A percentile compares a stretch with the other conserved stretches of the same genome.
Evolutionary conservation across 2,797 vertebrate species (phyloP).

Genomic region (Xenentodon cancila): DNA sequence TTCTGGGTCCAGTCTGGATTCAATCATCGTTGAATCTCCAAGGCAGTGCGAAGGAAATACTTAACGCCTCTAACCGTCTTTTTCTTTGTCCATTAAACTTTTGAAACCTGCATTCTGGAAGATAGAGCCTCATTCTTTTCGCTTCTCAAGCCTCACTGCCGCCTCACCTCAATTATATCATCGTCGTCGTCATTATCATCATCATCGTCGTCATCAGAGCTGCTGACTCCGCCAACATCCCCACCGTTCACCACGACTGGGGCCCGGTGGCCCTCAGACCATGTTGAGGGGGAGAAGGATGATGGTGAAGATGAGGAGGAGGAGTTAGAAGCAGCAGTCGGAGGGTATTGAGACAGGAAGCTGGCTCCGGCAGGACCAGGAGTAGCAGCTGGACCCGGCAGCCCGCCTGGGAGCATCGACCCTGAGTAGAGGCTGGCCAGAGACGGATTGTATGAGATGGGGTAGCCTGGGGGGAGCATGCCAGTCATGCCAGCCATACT

Average conservation of each 20-base stretch:
- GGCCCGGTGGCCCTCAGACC: constrained; percentile 49
- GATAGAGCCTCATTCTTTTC: constrained; percentile 31
- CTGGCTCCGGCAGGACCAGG: constrained; percentile 80
- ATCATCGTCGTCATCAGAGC: constrained; percentile 54
- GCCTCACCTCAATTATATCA: constrained; percentile 86
- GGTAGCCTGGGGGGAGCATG: constrained; percentile 86
- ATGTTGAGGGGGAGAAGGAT: constrained; percentile 60
- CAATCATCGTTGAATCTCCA: constrained; percentile 16
- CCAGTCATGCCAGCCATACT: constrained; percentile 76
- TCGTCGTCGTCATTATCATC: constrained; percentile 43
- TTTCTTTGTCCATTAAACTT: constrained; percentile 18
- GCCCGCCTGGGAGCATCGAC: constrained; percentile 85
- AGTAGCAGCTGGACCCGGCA: constrained; percentile 80
- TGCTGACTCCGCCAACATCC: constrained; percentile 50
- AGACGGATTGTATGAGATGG: constrained; percentile 89
- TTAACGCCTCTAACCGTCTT: constrained; percentile 7
- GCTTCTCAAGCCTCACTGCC: constrained; percentile 87
- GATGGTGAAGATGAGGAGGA: constrained; percentile 81
- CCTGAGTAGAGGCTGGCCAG: constrained; percentile 89
- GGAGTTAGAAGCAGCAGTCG: constrained; percentile 66
- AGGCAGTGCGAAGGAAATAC: constrained; percentile 36
- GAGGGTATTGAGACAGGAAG: constrained; percentile 86
- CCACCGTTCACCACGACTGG: constrained; percentile 47
- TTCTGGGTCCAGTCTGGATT: constrained; percentile 47
- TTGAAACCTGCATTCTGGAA: constrained; percentile 3